Conservation (phyloP, 2,888 invertebrate species). For the Dione juno region DNA sequence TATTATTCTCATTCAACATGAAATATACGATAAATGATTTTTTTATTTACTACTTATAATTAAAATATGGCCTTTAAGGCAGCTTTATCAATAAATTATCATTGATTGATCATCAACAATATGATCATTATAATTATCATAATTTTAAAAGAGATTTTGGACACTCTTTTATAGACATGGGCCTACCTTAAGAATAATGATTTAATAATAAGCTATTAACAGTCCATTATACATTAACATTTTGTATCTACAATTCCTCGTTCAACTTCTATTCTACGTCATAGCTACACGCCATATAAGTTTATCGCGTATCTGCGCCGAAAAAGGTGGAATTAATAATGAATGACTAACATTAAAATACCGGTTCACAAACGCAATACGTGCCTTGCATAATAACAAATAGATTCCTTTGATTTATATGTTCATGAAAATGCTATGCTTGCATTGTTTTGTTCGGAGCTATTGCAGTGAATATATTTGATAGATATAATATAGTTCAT, state of each 20-base stretch:
- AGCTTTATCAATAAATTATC: too few relatives aligned
- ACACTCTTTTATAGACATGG: too few relatives aligned
- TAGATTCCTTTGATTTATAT: conserved; percentile 28
- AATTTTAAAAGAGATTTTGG: too few relatives aligned
- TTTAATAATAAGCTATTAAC: too few relatives aligned
- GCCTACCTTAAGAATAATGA: too few relatives aligned
- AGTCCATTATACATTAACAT: neutral
- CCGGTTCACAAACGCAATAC: conserved; percentile 33
- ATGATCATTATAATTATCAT: too few relatives aligned
- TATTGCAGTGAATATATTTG: neutral
- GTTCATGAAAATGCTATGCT: conserved; percentile 15
- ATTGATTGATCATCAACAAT: too few relatives aligned
- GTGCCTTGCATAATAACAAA: conserved; percentile 28
- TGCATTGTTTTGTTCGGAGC: neutral
- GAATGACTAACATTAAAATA: conserved; percentile 38
- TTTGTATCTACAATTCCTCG: neutral
- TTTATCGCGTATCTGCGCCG: conserved; percentile 29
- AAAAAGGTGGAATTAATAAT: conserved; percentile 32
- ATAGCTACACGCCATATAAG: conserved; percentile 3
- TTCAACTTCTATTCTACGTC: neutral
- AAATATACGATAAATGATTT: too few relatives aligned
- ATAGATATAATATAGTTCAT: neutral
- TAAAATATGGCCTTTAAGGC: too few relatives aligned
- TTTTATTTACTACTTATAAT: too few relatives aligned
- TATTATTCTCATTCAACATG: too few relatives aligned